Evolutionary conservation across 2,797 vertebrate genomes (phyloP).

Genomic region (Decapterus maruadsi): DNA sequence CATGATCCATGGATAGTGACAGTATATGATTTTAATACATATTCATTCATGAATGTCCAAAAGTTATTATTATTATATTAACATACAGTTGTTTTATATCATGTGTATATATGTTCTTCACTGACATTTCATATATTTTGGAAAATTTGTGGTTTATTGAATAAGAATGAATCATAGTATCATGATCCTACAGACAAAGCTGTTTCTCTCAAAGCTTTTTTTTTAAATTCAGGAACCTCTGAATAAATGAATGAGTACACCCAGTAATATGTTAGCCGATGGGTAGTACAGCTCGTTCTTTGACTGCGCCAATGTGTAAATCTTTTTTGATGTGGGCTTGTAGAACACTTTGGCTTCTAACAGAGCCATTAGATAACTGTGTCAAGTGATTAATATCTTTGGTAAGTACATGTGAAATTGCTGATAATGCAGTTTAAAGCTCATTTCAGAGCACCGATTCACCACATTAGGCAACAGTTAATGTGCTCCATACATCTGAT

Average conservation of each 20-base stretch:
- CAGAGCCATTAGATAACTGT: background rate
- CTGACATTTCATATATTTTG: background rate
- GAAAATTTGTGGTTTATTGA: background rate
- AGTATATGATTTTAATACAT: background rate
- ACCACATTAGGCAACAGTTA: slow-evolving; percentile 11
- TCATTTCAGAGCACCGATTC: background rate
- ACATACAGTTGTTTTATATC: background rate
- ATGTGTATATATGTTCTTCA: background rate
- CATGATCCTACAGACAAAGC: slow-evolving; percentile 2
- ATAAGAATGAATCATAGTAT: background rate
- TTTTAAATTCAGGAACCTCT: background rate
- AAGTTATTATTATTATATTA: background rate
- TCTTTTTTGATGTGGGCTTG: background rate
- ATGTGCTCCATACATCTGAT: slow-evolving; percentile 28
- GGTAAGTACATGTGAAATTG: background rate
- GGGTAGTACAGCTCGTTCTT: background rate
- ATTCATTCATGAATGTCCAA: background rate
- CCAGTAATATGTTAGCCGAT: background rate
- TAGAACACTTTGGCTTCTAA: background rate
- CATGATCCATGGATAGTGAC: no score
- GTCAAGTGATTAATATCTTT: background rate
- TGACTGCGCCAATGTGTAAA: background rate
- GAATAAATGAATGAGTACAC: background rate
- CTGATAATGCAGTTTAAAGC: background rate
- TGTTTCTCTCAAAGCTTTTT: background rate